phyloP scores from a whole-genome alignment of 1,140 invertebrate genomes.

The Pollicipes pollicipes region DNA sequence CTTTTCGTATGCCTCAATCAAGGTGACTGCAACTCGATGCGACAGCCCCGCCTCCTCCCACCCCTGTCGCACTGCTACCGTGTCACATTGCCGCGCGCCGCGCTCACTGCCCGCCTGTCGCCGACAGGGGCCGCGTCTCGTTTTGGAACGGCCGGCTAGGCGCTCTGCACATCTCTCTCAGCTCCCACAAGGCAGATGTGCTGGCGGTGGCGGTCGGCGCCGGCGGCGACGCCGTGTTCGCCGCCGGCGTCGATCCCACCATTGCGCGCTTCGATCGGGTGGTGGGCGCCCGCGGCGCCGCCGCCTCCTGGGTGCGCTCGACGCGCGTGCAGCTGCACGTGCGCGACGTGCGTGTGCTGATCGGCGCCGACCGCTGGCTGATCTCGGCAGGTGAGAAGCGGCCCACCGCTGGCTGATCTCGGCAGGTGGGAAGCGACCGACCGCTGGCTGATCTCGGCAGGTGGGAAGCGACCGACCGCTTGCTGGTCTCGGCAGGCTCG shows the following conservation, averaged over 20 bases:
- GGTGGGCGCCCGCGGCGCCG: no score
- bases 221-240: background rate
- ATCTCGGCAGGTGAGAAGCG: background rate
- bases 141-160: background rate
- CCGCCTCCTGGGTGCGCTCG: background rate
- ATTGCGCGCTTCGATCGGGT: background rate
- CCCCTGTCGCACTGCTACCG: no score
- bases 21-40: no score
- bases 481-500: no score
- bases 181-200: background rate
- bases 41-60: no score
- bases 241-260: background rate
- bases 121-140: background rate
- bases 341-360: background rate
- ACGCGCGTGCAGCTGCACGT: background rate
- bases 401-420: no score
- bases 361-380: background rate
- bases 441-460: no score
- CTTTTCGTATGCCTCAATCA: no score
- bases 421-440: no score
- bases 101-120: background rate
- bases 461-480: no score
- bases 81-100: no score
- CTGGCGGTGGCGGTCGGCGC: background rate
- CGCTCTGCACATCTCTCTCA: background rate